phyloP scores from a whole-genome alignment of 2,888 invertebrate genomes.

The Salticus scenicus region DNA sequence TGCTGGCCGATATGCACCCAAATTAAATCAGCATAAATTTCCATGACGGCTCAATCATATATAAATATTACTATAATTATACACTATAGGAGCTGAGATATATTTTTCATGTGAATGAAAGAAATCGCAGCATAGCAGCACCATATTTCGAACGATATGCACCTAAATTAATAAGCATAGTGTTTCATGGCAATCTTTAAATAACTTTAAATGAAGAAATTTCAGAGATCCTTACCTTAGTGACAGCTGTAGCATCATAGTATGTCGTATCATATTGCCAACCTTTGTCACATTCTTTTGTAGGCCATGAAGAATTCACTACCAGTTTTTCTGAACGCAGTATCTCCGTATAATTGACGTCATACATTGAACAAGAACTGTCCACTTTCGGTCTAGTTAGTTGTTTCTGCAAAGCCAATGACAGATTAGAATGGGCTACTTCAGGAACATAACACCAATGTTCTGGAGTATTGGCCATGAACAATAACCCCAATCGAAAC shows the following conservation, averaged over 20 bases:
- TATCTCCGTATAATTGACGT: slow-evolving; percentile 80
- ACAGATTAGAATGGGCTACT: slow-evolving; percentile 80
- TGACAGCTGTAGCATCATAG: slow-evolving; percentile 85
- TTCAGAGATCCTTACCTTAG: slow-evolving; percentile 85
- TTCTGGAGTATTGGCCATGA: slow-evolving; percentile 40
- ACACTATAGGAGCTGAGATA: too few relatives aligned
- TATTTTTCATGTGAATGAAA: too few relatives aligned
- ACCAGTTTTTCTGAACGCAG: slow-evolving; percentile 73
- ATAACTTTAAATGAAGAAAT: too few relatives aligned
- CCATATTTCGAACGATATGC: too few relatives aligned
- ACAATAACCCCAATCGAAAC: slow-evolving; percentile 58
- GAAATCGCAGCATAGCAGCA: too few relatives aligned
- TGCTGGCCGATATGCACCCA: too few relatives aligned
- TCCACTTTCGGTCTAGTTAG: slow-evolving; percentile 23
- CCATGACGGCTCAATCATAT: too few relatives aligned
- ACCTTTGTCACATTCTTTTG: slow-evolving; percentile 82
- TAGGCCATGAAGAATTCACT: slow-evolving; percentile 50
- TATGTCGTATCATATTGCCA: slow-evolving; percentile 84
- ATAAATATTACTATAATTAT: too few relatives aligned
- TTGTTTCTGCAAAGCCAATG: slow-evolving; percentile 4
- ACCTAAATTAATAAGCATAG: too few relatives aligned
- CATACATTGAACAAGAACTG: slow-evolving; percentile 82
- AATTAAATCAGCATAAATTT: too few relatives aligned
- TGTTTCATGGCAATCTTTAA: too few relatives aligned
- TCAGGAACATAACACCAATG: too few relatives aligned